Base-by-base conservation (phyloP, 2,888 invertebrate genomes). In the Tetragnatha montana region DNA sequence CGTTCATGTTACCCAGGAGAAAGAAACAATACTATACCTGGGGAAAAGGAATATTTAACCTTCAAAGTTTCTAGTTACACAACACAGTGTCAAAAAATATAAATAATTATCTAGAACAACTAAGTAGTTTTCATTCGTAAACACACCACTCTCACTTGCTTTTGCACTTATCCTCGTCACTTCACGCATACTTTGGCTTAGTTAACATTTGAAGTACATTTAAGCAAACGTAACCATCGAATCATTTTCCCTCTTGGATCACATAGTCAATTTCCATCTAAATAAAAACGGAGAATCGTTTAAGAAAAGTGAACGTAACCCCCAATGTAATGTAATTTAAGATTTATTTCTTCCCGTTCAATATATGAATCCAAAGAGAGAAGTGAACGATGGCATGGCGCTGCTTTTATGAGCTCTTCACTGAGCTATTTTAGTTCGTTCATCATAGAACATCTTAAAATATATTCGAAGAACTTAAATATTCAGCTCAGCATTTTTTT, bases 361-460 rank as follows among this genome's bases (percentile, higher is more conserved):
- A 60, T 12, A 60, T 2, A 60, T 60, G 71, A 19, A 51, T 82
- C 50, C 14, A 50, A 50, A 74, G 73, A 85, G 69, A 68, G 78
- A 73, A 86, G 69, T 79, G 51, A 71, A 71, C 70, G 19, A 73
- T 85, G 49, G 60, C 50, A n/a, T 87, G 19, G 74, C 73, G 69
- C 47, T 81, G 21, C 47, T 35, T 71, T 51, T 76, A 4, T 51
- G 14, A 82, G 71, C 89, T 47, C 80, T 86, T 88, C 81, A 78
- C 78, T 79, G 88, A 88, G 88, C 69, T 51, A 51, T 78, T 75
- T 35, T 81, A 78, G 78, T 88, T 79, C 50, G 69, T 47, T 68
- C 17, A 49, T 10, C 78, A 47, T 60, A 73, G 71, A 81, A 73
- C 73, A 73, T 68, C 68, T 87, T 88, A 75, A 73, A 85, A 79